These are phyloP conservation scores for Pseudococcus jackbeardsleyi DNA, from an alignment of 2,888 invertebrate genomes.

Conservation along the genomic window DNA sequence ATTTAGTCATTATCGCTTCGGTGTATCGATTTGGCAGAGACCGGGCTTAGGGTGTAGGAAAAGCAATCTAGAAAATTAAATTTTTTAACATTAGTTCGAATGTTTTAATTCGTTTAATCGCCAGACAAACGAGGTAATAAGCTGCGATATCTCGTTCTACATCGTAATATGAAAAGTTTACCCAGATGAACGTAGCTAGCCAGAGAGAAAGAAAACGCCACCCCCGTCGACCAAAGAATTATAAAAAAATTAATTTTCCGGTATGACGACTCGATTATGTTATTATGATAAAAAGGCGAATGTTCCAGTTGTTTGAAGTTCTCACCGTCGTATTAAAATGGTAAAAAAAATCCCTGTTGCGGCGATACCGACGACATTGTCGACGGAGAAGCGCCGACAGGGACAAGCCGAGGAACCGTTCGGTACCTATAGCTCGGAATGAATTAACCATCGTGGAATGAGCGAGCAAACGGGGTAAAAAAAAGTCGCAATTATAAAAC, in stretches of 20 bases:
- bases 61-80: conserved; percentile 16
- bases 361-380: background rate
- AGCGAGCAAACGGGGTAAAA: background rate
- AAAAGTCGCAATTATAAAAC: conserved; percentile 34
- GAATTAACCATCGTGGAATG: conserved; percentile 13
- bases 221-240: conserved; percentile 47
- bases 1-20: background rate
- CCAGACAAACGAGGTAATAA: conserved; percentile 30
- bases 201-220: background rate
- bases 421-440: background rate
- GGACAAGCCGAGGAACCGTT: background rate
- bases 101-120: conserved; percentile 47
- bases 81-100: background rate
- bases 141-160: background rate
- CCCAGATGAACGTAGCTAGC: background rate
- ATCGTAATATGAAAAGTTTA: background rate
- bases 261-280: conserved; percentile 61
- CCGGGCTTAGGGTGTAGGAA: background rate
- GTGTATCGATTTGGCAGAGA: background rate
- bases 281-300: conserved; percentile 60
- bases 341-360: conserved; percentile 29
- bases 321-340: conserved; percentile 50
- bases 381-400: background rate
- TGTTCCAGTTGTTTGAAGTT: conserved; percentile 61
- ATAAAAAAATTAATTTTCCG: conserved; percentile 63